Evolutionary conservation across 2,113 vertebrate species (phyloP).

Genomic region (Pantherophis guttatus): DNA sequence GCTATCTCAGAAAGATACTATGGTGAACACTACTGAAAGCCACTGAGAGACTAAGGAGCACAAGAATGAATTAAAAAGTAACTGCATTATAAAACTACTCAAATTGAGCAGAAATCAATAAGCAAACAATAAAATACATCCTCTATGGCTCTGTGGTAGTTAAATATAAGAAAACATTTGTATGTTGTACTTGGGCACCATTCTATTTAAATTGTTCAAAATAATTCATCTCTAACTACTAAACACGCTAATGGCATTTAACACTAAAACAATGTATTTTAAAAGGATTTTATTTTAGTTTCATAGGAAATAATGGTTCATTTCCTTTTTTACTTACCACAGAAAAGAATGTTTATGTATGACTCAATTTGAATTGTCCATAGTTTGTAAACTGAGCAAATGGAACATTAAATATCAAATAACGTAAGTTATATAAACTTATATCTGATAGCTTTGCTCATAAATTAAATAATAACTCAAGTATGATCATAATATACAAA

Average conservation of each 20-base stretch:
- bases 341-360: not conserved
- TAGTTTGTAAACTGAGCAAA: not conserved
- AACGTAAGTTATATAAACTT: not conserved
- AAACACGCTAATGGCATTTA: conserved; percentile 13
- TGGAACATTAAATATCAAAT: not conserved
- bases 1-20: not conserved
- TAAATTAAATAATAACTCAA: not conserved
- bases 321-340: not conserved
- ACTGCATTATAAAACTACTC: not conserved
- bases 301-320: conserved; percentile 43
- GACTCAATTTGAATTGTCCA: not conserved
- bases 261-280: conserved; percentile 25
- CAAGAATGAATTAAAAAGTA: not conserved
- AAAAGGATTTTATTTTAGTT: conserved; percentile 36
- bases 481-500: not conserved
- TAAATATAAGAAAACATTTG: not conserved
- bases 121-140: not conserved
- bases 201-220: not conserved
- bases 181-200: not conserved
- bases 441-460: not conserved
- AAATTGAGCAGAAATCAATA: not conserved
- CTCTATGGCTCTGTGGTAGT: not conserved
- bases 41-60: not conserved
- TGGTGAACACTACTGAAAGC: not conserved
- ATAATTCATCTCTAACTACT: not conserved